phyloP scores from a whole-genome alignment of 2,797 vertebrate genomes.

The Parambassis ranga region DNA sequence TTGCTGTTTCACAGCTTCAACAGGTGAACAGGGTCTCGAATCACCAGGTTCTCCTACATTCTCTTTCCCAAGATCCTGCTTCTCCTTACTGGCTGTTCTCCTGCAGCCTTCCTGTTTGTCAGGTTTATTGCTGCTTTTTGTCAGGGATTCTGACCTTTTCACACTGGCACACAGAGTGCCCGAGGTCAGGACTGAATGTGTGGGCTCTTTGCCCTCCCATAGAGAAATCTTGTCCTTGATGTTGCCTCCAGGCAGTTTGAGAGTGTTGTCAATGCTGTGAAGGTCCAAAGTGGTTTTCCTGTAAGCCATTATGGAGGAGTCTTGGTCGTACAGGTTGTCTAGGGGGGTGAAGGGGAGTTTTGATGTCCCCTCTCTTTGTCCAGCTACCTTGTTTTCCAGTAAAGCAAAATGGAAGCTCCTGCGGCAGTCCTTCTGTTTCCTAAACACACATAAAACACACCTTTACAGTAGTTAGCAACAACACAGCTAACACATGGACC shows the following conservation, averaged over 20 bases:
- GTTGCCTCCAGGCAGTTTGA: conserved; percentile 82
- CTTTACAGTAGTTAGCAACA: neutral
- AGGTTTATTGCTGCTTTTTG: conserved; percentile 57
- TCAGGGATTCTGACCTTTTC: conserved; percentile 69
- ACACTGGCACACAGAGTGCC: conserved; percentile 2
- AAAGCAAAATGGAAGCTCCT: conserved; percentile 32
- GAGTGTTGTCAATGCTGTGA: conserved; percentile 70
- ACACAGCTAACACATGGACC: too few relatives aligned
- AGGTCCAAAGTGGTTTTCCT: conserved; percentile 77
- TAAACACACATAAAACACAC: conserved; percentile 13
- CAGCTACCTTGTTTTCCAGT: conserved; percentile 37
- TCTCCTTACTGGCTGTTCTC: conserved; percentile 57
- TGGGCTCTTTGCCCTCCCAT: conserved; percentile 91
- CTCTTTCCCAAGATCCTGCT: conserved; percentile 66
- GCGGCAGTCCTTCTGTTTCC: conserved; percentile 38
- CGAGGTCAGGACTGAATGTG: conserved; percentile 39
- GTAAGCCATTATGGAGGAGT: conserved; percentile 79
- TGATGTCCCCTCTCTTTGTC: conserved; percentile 26
- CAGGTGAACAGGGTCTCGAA: conserved; percentile 42
- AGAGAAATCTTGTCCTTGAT: conserved; percentile 96
- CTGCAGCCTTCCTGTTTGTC: conserved; percentile 63
- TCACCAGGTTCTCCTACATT: conserved; percentile 46
- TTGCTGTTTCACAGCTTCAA: conserved; percentile 40
- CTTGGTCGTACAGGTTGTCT: conserved; percentile 66
- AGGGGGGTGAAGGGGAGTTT: conserved; percentile 64